Conservation (phyloP, 2,888 invertebrate species). For the Apotomis betuletana region DNA sequence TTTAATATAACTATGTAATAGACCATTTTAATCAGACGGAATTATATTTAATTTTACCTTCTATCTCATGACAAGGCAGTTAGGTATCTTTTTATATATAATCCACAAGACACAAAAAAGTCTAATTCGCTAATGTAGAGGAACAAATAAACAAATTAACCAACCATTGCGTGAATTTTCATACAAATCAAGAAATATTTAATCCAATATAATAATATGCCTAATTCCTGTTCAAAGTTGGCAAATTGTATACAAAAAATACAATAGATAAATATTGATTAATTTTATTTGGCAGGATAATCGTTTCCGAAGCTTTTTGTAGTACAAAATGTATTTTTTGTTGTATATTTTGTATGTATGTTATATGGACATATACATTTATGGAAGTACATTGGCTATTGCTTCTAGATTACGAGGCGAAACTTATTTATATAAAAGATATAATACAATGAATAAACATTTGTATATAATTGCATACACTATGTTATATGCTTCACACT, state of each 20-base stretch:
- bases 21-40: too few species aligned
- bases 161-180: background rate
- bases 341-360: slow-evolving; percentile 29
- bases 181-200: background rate
- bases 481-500: slow-evolving; percentile 34
- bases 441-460: slow-evolving; percentile 40
- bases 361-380: slow-evolving; percentile 42
- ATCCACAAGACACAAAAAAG: too few species aligned
- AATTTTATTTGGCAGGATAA: slow-evolving; percentile 40
- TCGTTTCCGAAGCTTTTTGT: slow-evolving; percentile 35
- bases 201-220: slow-evolving; percentile 8
- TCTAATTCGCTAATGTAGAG: background rate
- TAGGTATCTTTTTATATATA: too few species aligned
- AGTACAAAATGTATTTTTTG: slow-evolving; percentile 40
- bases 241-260: slow-evolving; percentile 35
- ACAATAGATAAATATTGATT: slow-evolving; percentile 20
- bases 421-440: slow-evolving; percentile 46
- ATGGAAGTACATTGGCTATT: slow-evolving; percentile 55
- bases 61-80: too few species aligned
- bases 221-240: slow-evolving; percentile 10
- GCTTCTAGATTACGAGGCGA: slow-evolving; percentile 60
- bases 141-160: background rate
- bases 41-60: too few species aligned
- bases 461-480: slow-evolving; percentile 25
- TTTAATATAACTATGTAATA: background rate